Evolutionary conservation across 2,797 vertebrate species (phyloP), one percentile per base, ranked within the genome.

Genomic region (Gymnodraco acuticeps): DNA sequence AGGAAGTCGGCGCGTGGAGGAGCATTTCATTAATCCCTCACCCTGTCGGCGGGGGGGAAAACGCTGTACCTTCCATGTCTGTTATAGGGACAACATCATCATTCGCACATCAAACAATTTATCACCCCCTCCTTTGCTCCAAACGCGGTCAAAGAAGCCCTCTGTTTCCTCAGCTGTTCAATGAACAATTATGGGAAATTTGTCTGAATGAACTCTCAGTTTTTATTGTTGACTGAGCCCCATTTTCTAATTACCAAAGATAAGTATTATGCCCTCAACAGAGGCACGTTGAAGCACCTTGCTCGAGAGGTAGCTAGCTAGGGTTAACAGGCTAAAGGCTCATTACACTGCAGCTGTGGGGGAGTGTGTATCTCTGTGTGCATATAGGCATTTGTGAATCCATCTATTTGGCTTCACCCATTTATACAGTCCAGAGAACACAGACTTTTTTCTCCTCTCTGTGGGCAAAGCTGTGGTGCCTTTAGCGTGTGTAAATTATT

Each of bases 1-100:
- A 94, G 96, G 96, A 97, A 97, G 97, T 97, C 96, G 95, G 96
- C 96, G 95, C 96, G 96, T 96, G 96, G 97, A 98, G 96, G 97
- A 97, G 96, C 96, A 97, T 99, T 99, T 99, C 96, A 99, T 99
- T 99, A 99, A 98, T 97, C 97, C 96, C 94, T 98, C 96, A 96
- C 96, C 96, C 97, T 96, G 95, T 96, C 94, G 33, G 38, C 73
- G 55, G 71, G 71, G 70, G 77, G 75, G 54, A 51, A 27, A 76
- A 93, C 92, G 89, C 95, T 97, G 96, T 96, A 97, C 96, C 96
- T 97, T 96, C 94, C 95, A 95, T 97, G 97, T 97, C 96, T 96
- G 96, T 96, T 97, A 98, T 97, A 96, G 94, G 95, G 94, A 97
- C 95, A 98, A 98, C 97, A 97, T 96, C 95, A 96, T 96, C 96